Percentiles rank a stretch among this genome's conserved stretches.
phyloP scores from a whole-genome alignment of 2,113 vertebrate genomes.

The Syrrhaptes paradoxus region DNA sequence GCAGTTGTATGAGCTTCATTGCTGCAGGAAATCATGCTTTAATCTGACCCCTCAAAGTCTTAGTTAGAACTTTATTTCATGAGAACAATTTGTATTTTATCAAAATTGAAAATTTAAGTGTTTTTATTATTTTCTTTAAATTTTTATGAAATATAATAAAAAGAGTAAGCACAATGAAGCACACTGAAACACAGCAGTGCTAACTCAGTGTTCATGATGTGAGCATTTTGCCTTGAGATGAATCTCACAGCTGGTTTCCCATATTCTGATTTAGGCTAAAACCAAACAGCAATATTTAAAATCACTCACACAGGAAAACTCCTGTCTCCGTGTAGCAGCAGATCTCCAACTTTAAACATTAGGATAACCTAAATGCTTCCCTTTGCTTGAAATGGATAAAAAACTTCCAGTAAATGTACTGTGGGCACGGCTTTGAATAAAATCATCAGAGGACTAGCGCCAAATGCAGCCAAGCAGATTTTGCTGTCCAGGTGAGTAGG shows the following conservation, averaged over 20 bases:
- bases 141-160: not conserved
- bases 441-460: not conserved
- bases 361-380: not conserved
- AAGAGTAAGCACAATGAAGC: not conserved
- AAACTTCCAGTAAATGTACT: not conserved
- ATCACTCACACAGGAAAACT: not conserved
- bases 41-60: not conserved
- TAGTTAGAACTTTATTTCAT: not conserved
- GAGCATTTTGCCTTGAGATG: not conserved
- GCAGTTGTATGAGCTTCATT: not conserved
- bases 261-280: not conserved
- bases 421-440: not conserved
- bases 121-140: not conserved
- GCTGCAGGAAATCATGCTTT: not conserved
- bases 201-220: not conserved
- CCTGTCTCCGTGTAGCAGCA: not conserved
- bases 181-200: fast-evolving
- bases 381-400: not conserved
- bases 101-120: not conserved
- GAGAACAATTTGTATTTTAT: not conserved
- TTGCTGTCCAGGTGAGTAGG: not conserved
- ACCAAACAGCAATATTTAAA: not conserved
- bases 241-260: not conserved
- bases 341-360: not conserved
- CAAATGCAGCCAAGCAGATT: not conserved